Evolutionary conservation across 2,113 vertebrate genomes (phyloP).

Genomic region (Mus musculus): DNA sequence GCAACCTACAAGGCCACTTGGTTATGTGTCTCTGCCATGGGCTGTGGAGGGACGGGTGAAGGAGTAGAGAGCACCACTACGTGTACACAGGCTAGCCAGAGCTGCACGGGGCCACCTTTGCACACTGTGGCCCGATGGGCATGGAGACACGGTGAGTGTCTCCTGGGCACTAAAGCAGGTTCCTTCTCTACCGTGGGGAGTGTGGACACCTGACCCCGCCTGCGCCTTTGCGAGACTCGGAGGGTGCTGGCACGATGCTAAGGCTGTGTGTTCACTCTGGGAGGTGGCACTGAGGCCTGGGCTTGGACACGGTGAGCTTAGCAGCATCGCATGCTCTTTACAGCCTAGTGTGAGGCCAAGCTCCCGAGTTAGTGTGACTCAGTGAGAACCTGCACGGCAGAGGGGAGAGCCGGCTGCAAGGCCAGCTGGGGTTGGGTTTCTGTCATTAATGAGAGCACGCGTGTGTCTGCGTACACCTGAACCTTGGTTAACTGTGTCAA

Average conservation of each 20-base stretch:
- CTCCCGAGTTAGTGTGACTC: slow-evolving; percentile 65
- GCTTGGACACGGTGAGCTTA: slow-evolving; percentile 39
- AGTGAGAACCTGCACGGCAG: slow-evolving; percentile 74
- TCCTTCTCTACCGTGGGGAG: slow-evolving; percentile 40
- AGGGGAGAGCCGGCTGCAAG: slow-evolving; percentile 71
- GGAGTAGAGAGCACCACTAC: background rate
- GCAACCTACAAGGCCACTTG: slow-evolving; percentile 56
- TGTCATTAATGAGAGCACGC: background rate
- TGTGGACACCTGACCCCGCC: background rate
- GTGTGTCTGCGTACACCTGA: background rate
- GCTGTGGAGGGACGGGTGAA: background rate
- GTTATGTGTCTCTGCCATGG: slow-evolving; percentile 46
- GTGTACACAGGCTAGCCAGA: background rate
- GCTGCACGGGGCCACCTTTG: background rate
- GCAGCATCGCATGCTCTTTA: slow-evolving; percentile 36
- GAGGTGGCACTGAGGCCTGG: slow-evolving; percentile 54
- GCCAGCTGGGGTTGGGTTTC: slow-evolving; percentile 47
- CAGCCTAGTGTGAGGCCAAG: slow-evolving; percentile 44
- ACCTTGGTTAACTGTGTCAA: slow-evolving; percentile 25
- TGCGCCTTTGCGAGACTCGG: background rate
- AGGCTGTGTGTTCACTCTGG: slow-evolving; percentile 55
- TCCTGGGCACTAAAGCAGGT: slow-evolving; percentile 72
- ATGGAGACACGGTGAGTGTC: slow-evolving; percentile 2
- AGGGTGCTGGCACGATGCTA: slow-evolving; percentile 57
- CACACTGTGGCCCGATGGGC: slow-evolving; percentile 35